Evolutionary conservation across 2,113 vertebrate species (phyloP).

Genomic region (Gorsachius goisagi): DNA sequence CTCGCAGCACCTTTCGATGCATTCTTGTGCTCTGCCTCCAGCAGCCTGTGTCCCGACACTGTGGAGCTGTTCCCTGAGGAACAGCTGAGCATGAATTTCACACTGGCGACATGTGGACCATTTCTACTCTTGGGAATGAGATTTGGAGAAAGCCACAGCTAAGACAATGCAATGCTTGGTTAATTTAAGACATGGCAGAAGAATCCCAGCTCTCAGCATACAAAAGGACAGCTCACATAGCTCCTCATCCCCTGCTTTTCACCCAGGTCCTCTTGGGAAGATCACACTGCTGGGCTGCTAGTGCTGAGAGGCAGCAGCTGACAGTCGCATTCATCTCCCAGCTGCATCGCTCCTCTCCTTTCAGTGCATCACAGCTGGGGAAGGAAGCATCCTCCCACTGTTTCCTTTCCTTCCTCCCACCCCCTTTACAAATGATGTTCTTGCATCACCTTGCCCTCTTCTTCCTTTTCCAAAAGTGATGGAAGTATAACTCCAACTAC

Average conservation of each 20-base stretch:
- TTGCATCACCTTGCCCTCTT: neutral
- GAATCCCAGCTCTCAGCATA: neutral
- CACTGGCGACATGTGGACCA: neutral
- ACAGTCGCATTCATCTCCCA: neutral
- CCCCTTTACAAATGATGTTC: neutral
- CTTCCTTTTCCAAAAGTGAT: neutral
- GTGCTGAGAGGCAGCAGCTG: neutral
- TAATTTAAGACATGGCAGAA: neutral
- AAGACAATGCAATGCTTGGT: neutral
- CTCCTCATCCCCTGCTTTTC: neutral
- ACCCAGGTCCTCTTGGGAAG: neutral
- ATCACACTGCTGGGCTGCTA: neutral
- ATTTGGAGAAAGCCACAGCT: neutral
- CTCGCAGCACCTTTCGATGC: neutral
- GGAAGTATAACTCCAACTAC: neutral
- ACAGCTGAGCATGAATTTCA: neutral
- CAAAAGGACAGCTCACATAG: neutral
- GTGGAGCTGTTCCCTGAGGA: neutral
- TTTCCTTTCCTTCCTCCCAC: neutral
- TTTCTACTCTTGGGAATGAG: neutral
- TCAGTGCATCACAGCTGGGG: neutral
- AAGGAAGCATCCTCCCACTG: neutral
- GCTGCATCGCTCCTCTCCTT: neutral
- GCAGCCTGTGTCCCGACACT: neutral
- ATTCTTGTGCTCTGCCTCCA: neutral